Evolutionary conservation across 2,113 vertebrate species (phyloP).

Genomic region (Nestor notabilis): DNA sequence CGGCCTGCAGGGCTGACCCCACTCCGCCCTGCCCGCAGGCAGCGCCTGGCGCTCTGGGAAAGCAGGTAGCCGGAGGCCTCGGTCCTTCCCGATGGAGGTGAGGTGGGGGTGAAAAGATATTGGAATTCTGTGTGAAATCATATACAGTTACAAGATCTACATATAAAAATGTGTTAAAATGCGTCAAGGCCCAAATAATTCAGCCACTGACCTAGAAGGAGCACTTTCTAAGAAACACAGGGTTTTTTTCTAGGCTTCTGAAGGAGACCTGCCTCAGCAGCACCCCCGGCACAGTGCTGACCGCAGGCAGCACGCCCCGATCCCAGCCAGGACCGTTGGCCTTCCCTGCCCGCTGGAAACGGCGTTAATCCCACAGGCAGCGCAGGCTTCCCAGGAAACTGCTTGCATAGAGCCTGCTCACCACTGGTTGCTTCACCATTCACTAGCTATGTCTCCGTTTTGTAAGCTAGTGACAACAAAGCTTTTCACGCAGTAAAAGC

Average conservation of each 20-base stretch:
- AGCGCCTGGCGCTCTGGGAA: background rate
- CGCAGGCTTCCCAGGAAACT: accelerated
- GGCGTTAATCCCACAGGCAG: background rate
- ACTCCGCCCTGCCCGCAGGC: background rate
- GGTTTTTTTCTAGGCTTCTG: background rate
- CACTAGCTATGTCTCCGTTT: background rate
- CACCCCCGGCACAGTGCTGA: accelerated
- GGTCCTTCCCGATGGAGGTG: accelerated
- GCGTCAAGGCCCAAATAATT: background rate
- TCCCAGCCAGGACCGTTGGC: background rate
- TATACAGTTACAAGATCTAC: accelerated
- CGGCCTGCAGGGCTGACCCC: too few relatives aligned
- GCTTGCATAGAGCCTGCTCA: accelerated
- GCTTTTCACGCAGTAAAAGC: background rate
- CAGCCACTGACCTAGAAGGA: background rate
- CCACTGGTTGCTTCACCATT: accelerated
- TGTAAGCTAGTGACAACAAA: background rate
- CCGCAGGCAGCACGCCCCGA: too few relatives aligned
- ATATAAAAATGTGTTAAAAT: background rate
- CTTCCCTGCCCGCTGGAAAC: accelerated
- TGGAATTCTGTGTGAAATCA: accelerated
- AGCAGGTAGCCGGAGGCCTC: too few relatives aligned
- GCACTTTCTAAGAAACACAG: background rate
- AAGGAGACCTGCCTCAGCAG: background rate
- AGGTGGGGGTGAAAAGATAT: accelerated